Conservation (phyloP, 1,140 invertebrate genomes). For the Apis laboriosa region DNA sequence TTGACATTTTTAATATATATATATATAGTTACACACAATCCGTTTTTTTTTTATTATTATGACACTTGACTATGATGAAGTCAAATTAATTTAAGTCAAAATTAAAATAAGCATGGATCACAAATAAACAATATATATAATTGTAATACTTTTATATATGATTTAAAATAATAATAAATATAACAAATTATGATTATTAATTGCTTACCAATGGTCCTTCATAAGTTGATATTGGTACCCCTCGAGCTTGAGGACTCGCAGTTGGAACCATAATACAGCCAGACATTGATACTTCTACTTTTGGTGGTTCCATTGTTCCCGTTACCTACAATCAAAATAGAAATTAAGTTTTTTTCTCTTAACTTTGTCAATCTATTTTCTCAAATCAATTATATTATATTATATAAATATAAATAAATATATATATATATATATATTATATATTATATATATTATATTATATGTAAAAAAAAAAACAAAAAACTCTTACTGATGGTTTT, state of each 20-base stretch:
- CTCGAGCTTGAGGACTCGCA: conserved; percentile 82
- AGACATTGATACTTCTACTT: conserved; percentile 82
- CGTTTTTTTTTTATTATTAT: conserved; percentile 7
- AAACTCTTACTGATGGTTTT: conserved; percentile 71
- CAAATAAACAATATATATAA: not conserved
- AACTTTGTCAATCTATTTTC: not conserved
- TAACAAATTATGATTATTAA: not conserved
- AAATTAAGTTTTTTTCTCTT: not conserved
- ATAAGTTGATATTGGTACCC: conserved; percentile 83
- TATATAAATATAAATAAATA: no score
- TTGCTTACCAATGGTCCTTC: conserved; percentile 85
- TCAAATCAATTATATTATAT: not conserved
- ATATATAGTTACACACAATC: conserved; percentile 1
- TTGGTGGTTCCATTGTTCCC: conserved; percentile 81
- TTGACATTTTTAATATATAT: not conserved
- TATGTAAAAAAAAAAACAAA: conserved; percentile 13
- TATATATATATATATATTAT: no score
- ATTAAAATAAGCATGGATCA: not conserved
- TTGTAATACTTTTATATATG: not conserved
- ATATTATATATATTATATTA: no score
- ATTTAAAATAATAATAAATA: conserved; percentile 8
- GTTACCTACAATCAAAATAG: conserved; percentile 61
- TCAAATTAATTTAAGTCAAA: conserved; percentile 2
- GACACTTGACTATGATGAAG: no score
- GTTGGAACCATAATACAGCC: conserved; percentile 83